Evolutionary conservation across 2,888 invertebrate genomes (phyloP), one percentile per base, ranked within the genome.

Genomic region (Drosophila formosana): DNA sequence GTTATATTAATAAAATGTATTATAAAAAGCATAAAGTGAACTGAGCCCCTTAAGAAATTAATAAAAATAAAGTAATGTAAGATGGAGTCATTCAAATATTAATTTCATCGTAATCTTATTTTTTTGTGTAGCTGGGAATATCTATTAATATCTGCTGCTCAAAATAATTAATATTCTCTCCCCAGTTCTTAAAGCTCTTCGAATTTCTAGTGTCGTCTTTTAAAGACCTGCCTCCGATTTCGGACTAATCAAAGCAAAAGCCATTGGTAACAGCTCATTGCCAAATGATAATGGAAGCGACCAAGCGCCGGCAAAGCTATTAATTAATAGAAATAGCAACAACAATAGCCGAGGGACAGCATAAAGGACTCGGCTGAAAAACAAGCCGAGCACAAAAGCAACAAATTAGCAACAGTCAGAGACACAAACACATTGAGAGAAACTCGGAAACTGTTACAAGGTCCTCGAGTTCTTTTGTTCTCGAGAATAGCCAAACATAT

Each of bases 361-460:
- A 76, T 66, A 65, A 71, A 82, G 56, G 71, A 52, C 53, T 61
- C 37, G 64, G 50, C 71, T 72, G 67, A 77, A 75, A 68, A 47
- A 34, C 57, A 67, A 58, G 23, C 71, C 13, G 6, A 68, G 50
- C 58, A 72, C 67, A 69, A 82, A 69, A 68, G 67, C 75, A 85
- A 85, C 83, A 88, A 85, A 88, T 82, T 82, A 83, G 86, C 75
- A 88, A 86, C 70, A 82, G 71, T 77, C 72, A 58, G 57, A 50
- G 39, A 58, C 46, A 60, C 57, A 47, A 0, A 66, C 45, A 56
- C 62, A 56, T 2, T 37, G 37, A 52, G 46, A 49, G 50, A 7
- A 45, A 56, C 51, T 30, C 39, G 62, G 49, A 72, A 82, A 86
- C 66, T 82, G 80, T 88, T 88, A 88, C 83, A 83, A 88, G 88